Base-by-base conservation (phyloP, 2,113 vertebrate species). In the Osmerus eperlanus region DNA sequence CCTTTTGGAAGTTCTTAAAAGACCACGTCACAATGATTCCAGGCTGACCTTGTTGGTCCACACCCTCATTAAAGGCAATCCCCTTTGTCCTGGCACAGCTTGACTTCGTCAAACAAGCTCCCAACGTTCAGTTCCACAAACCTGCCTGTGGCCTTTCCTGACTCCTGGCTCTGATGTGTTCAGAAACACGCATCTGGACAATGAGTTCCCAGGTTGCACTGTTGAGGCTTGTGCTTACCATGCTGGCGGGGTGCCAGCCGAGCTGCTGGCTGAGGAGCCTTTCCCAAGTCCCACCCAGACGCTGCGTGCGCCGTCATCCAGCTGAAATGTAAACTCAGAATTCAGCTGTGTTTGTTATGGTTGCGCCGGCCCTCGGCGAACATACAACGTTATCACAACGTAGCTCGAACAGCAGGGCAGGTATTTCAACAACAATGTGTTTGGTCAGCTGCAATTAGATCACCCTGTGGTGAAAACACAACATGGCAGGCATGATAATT, bases 291-390 rank as follows among this genome's bases (percentile, higher is more conserved):
- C 85, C 84, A 88, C 83, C 88, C 85, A 83, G 81, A 81, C 78
- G 68, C 85, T 85, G 86, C 80, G 67, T 83, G 85, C 84, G 71
- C 86, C 81, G 71, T 82, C 86, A 87, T 86, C 85, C 86, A 75
- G 85, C 88, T 90, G 87, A 90, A 90, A 91, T 84, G 84, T 87
- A 91, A 91, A 89, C 88, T 88, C 80, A 81, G 73, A 73, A 78
- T 85, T 90, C 86, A 87, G 86, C 88, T 87, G 87, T 87, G 82
- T 90, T 90, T 89, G 85, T 89, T 89, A 89, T 90, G 78, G 73
- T 88, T 88, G 85, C 58, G 62, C 83, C 58, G 56, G 84, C 83
- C 79, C 78, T 85, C 72, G 1, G 80, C 76, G 82, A 84, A 85
- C 78, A 74, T 80, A 81, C 77, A 74, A 80, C 75, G 63, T 81